Evolutionary conservation across 2,888 invertebrate species (phyloP).

Genomic region (Ophion costatus): DNA sequence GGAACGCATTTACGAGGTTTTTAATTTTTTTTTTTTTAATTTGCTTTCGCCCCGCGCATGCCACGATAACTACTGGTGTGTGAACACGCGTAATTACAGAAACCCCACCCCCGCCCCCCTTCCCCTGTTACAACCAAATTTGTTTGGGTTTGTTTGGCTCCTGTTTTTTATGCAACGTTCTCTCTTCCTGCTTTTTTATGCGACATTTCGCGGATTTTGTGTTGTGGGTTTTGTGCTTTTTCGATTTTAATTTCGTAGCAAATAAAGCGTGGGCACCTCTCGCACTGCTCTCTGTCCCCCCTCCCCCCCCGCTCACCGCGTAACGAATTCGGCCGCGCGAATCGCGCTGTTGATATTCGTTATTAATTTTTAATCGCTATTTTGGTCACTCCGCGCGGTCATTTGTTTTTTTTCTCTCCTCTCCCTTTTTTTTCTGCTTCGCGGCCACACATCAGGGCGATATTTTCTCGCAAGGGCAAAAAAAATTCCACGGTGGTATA

Average conservation of each 20-base stretch:
- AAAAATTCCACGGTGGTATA: too few relatives aligned
- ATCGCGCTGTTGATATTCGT: conserved; percentile 81
- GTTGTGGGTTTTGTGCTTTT: conserved; percentile 67
- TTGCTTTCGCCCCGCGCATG: conserved; percentile 20
- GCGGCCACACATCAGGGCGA: too few relatives aligned
- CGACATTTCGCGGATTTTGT: conserved; percentile 75
- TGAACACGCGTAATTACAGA: conserved; percentile 81
- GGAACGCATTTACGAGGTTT: conserved; percentile 74
- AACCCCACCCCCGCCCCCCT: too few relatives aligned
- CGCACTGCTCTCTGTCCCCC: conserved; percentile 27
- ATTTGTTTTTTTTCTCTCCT: conserved; percentile 22
- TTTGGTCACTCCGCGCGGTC: conserved; percentile 61
- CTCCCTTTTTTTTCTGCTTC: not conserved
- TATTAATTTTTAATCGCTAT: conserved; percentile 82
- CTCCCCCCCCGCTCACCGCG: conserved; percentile 8
- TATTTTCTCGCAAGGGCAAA: too few relatives aligned
- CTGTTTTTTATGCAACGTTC: too few relatives aligned
- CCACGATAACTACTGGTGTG: conserved; percentile 57
- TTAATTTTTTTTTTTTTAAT: conserved; percentile 57
- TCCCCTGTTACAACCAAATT: conserved; percentile 47
- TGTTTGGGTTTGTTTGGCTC: conserved; percentile 29
- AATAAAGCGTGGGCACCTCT: conserved; percentile 76
- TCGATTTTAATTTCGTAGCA: conserved; percentile 72
- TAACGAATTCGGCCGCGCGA: conserved; percentile 51
- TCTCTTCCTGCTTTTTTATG: conserved; percentile 74